Conservation (phyloP, 2,113 vertebrate genomes). For the Carassius gibelio region DNA sequence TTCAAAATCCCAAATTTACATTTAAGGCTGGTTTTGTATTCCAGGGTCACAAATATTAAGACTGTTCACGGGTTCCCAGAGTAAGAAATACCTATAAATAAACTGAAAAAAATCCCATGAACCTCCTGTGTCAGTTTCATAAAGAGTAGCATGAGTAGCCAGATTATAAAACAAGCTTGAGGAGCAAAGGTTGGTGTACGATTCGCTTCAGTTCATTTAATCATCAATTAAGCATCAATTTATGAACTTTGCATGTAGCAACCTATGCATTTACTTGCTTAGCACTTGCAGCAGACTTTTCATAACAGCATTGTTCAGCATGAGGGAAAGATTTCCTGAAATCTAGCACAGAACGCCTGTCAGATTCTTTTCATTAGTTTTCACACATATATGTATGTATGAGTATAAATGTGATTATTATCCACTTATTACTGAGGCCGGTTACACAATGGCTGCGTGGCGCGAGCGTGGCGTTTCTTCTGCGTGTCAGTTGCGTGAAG, state of each 20-base stretch:
- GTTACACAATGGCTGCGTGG: too few species aligned
- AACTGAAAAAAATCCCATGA: conserved; percentile 49
- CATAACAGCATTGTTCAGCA: not conserved
- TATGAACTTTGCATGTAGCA: not conserved
- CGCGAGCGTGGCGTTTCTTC: too few species aligned
- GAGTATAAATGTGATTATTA: not conserved
- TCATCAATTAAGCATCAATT: not conserved
- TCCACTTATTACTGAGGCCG: not conserved
- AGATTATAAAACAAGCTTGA: not conserved
- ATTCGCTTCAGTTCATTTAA: not conserved
- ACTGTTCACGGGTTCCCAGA: too few species aligned
- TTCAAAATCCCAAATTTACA: too few species aligned
- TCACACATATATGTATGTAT: not conserved
- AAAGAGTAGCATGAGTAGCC: not conserved
- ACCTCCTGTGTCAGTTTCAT: not conserved
- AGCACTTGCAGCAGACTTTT: not conserved
- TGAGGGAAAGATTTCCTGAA: not conserved
- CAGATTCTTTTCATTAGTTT: not conserved
- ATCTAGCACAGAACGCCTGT: not conserved
- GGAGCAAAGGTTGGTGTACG: not conserved
- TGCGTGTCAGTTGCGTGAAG: too few species aligned
- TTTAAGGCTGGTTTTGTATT: too few species aligned
- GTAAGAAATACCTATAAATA: too few species aligned
- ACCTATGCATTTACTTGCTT: too few species aligned
- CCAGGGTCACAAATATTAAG: too few species aligned